Conservation (phyloP, 2,113 vertebrate genomes). For the Brachirus orientalis region DNA sequence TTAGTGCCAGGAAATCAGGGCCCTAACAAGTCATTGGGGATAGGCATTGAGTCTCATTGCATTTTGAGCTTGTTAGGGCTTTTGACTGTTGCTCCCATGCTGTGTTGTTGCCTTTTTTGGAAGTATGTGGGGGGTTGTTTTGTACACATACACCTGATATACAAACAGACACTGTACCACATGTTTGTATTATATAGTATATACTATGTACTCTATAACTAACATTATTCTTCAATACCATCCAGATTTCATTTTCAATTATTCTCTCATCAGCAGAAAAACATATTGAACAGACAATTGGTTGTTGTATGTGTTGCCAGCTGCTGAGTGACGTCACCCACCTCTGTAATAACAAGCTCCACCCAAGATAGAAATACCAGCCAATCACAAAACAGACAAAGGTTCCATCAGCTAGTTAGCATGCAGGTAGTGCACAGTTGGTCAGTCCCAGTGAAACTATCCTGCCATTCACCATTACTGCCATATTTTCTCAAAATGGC, state of each 20-base stretch:
- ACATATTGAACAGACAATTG: conserved; percentile 9
- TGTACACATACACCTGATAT: too few species aligned
- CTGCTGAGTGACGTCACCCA: conserved; percentile 30
- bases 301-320: background rate
- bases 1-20: conserved; percentile 73
- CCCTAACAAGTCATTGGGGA: conserved; percentile 81
- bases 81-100: conserved; percentile 66
- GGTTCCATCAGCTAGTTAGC: conserved; percentile 56
- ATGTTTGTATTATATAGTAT: background rate
- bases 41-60: conserved; percentile 69
- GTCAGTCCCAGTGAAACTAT: conserved; percentile 63
- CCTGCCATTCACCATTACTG: conserved; percentile 79
- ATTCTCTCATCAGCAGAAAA: conserved; percentile 18
- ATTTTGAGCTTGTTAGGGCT: conserved; percentile 79
- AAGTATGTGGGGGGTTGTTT: conserved; percentile 42
- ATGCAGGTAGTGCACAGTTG: conserved; percentile 55
- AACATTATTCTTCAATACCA: background rate
- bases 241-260: conserved; percentile 6
- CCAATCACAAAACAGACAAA: conserved; percentile 43
- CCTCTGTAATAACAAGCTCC: conserved; percentile 13
- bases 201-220: background rate
- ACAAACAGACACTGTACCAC: background rate
- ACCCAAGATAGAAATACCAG: conserved; percentile 16
- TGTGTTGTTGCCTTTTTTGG: conserved; percentile 72
- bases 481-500: conserved; percentile 71